Base-by-base conservation (phyloP, 2,797 vertebrate genomes). In the Silurus lanzhouensis region DNA sequence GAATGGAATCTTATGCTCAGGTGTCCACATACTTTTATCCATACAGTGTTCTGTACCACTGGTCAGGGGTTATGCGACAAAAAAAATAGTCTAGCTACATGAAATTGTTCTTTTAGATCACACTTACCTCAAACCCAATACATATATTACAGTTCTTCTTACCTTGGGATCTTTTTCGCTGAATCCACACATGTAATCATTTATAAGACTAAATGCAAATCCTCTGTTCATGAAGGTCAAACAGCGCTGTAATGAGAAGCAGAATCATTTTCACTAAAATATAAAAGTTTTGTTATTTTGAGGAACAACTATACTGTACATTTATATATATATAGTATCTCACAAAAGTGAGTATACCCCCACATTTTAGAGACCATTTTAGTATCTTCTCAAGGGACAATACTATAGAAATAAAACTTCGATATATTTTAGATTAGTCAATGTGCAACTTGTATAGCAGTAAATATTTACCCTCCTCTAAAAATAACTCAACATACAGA, bases 191-290 rank as follows among this genome's bases (percentile, higher is more conserved):
- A 99, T 94, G 91, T 99, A 99, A 94, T 99, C 97, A 90, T 98
- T 99, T 91, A 99, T 94, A 87, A 99, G 90, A 84, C 96, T 95
- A 86, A 99, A 99, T 85, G 96, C 95, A 88, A 98, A 99, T 75
- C 98, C 97, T 92, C 98, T 95, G 92, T 99, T 97, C 97, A 99
- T 99, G 90, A 99, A 94, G 0, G 97, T 98, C 91, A 99, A 93
- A 86, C 97, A 98, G 83, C 97, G 95, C 98, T 99, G 92, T 67
- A 82, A 83, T 91, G 0, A 90, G 81, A 58, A 1, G 55, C 25
- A 76, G 60, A 83, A 76, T 27, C 72, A 72, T 60, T 55, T 27
- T 64, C 17, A 76, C 17, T 46, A 46, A 14, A 64, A 15, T 20
- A 10, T 7, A 44, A 63, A 44, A 38, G 3, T 79, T n/a, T 61